Base-by-base conservation (phyloP, 2,888 invertebrate species). In the Hoplodrina ambigua region DNA sequence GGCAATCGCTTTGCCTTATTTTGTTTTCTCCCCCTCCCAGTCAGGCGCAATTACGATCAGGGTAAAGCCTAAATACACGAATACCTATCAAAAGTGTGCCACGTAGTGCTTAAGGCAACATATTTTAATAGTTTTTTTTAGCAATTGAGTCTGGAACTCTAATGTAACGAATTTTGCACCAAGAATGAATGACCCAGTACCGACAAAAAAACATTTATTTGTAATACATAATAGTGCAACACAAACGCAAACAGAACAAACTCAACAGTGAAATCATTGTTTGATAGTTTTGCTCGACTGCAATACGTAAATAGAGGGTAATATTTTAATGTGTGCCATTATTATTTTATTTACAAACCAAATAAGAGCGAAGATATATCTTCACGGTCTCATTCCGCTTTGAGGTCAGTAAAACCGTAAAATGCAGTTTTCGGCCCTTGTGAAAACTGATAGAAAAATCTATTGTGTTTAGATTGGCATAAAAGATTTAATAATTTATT, bases 331-430 rank as follows among this genome's bases (percentile, higher is more conserved):
- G 57, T 33, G 50, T 58, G n/a, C 19, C 17, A 44, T 61, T 52
- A 44, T 61, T 52, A 62, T 41, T 20, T 64, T 77, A 56, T 65
- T 62, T 19, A 52, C 56, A 68, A 62, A 76, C 71, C 67, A 65
- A 76, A 72, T 62, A 61, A 49, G 37, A 64, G 61, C 58, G 15
- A 54, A 64, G 78, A 80, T 80, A 54, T 50, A 80, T 80, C 79
- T 80, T 80, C 60, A 81, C 72, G 72, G 69, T 62, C 79, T 81
- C 77, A 72, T 81, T 80, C 67, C 58, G 15, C 41, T 41, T 41
- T 66, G 68, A 77, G 81, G 78, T 65, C 67, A 62, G 37, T 10
- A 69, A 52, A 77, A 58, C 33, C 50, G 61, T 55, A 63, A 70
- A 41, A 52, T 69, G 55, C 37, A 30, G 49, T 53, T 63, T 52